A percentile compares a stretch with the other conserved stretches of the same genome.
Evolutionary conservation across 2,888 invertebrate genomes (phyloP).

Genomic region (Ectropis crepuscularia): DNA sequence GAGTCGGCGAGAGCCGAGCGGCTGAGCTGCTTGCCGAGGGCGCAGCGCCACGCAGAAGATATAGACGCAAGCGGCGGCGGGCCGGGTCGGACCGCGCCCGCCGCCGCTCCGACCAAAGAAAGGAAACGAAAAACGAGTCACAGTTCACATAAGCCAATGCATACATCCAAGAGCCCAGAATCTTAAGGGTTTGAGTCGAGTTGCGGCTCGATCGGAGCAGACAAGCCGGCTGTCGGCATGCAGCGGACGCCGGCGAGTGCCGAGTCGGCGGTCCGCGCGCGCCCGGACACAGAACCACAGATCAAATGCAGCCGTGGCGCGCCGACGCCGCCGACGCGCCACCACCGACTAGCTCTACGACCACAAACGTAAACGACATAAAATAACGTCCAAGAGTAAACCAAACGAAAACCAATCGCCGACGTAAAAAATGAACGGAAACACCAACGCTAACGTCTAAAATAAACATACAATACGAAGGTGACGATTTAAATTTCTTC

Average conservation of each 20-base stretch:
- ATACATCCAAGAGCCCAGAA: slow-evolving; percentile 85
- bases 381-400: slow-evolving; percentile 65
- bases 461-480: slow-evolving; percentile 84
- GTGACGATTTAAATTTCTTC: slow-evolving; percentile 84
- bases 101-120: slow-evolving; percentile 78
- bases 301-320: slow-evolving; percentile 83
- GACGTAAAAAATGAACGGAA: slow-evolving; percentile 79
- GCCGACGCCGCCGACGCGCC: slow-evolving; percentile 71
- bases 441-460: slow-evolving; percentile 84
- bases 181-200: slow-evolving; percentile 84
- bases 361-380: slow-evolving; percentile 81
- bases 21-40: slow-evolving; percentile 40
- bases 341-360: slow-evolving; percentile 82
- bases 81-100: slow-evolving; percentile 60
- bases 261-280: slow-evolving; percentile 56
- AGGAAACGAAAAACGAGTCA: slow-evolving; percentile 85
- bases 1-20: slow-evolving; percentile 39
- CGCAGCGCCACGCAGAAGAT: slow-evolving; percentile 59
- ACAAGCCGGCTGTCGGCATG: slow-evolving; percentile 81
- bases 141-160: slow-evolving; percentile 85
- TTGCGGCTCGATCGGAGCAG: slow-evolving; percentile 80
- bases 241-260: slow-evolving; percentile 71
- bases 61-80: slow-evolving; percentile 78
- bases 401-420: slow-evolving; percentile 77
- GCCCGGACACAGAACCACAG: slow-evolving; percentile 81